Conservation (phyloP, 2,888 invertebrate species). For the Didymodactylos carnosus region DNA sequence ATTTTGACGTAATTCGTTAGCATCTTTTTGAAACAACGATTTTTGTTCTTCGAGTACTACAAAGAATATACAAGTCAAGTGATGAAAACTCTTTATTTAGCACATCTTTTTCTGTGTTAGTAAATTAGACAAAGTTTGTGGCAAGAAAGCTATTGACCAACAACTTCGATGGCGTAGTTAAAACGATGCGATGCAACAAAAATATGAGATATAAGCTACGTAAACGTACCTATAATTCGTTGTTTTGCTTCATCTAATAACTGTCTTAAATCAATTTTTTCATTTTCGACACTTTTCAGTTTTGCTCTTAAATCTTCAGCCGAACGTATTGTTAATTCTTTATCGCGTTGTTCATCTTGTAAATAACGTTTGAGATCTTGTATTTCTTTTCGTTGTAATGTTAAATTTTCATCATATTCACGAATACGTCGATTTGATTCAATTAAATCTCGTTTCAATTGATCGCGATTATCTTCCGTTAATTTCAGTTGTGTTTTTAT, state of each 20-base stretch:
- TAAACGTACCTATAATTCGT: constrained; percentile 21
- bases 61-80: background rate
- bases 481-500: constrained; percentile 59
- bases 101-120: too few relatives aligned
- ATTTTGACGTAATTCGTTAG: constrained; percentile 49
- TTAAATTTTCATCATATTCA: constrained; percentile 42
- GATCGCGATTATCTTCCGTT: constrained; percentile 57
- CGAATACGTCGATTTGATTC: constrained; percentile 62
- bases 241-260: constrained; percentile 50
- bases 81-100: background rate
- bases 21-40: constrained; percentile 52
- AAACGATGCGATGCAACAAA: too few relatives aligned
- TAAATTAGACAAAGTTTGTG: too few relatives aligned
- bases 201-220: too few relatives aligned
- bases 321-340: constrained; percentile 61
- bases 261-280: constrained; percentile 60
- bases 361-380: constrained; percentile 61
- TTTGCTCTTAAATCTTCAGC: constrained; percentile 71
- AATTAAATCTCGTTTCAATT: constrained; percentile 55
- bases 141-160: too few relatives aligned
- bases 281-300: constrained; percentile 62
- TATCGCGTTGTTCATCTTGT: constrained; percentile 56
- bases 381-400: constrained; percentile 48
- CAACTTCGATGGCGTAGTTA: too few relatives aligned
- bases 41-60: constrained; percentile 59